Evolutionary conservation across 2,113 vertebrate genomes (phyloP).

Genomic region (Prietella phreatophila): DNA sequence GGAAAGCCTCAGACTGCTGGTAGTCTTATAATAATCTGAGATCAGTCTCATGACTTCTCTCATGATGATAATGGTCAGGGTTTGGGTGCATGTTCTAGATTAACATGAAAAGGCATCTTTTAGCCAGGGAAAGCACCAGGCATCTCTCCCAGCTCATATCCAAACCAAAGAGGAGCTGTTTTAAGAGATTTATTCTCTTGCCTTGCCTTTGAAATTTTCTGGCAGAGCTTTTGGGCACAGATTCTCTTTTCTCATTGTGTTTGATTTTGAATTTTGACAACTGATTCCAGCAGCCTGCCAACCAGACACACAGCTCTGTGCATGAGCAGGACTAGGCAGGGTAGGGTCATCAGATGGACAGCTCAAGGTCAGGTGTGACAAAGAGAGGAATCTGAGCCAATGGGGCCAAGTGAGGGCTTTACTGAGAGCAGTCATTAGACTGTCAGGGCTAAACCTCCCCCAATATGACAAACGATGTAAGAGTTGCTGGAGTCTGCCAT

Average conservation of each 20-base stretch:
- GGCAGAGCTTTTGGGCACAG: conserved; percentile 14
- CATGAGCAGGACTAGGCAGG: conserved; percentile 17
- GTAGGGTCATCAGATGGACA: conserved; percentile 17
- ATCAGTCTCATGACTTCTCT: conserved; percentile 31
- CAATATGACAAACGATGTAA: conserved; percentile 39
- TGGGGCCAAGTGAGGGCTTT: conserved; percentile 13
- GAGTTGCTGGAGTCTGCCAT: conserved; percentile 27
- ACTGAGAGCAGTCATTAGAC: conserved; percentile 40
- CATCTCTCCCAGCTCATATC: conserved; percentile 12
- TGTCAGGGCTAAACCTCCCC: conserved; percentile 36
- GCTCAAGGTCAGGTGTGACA: conserved; percentile 49
- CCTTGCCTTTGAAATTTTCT: conserved; percentile 2
- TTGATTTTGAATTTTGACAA: conserved; percentile 35
- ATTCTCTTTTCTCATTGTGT: conserved; percentile 26
- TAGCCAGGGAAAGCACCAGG: conserved; percentile 38
- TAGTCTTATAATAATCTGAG: conserved; percentile 43
- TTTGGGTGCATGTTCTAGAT: conserved; percentile 28
- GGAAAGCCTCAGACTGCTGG: conserved; percentile 34
- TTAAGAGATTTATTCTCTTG: conserved; percentile 21
- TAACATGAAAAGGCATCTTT: conserved; percentile 34
- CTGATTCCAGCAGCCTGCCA: conserved; percentile 12
- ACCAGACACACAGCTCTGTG: conserved; percentile 18
- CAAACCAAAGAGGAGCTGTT: conserved; percentile 9
- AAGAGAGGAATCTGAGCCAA: conserved; percentile 35
- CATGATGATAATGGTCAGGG: conserved; percentile 31